Percentiles rank a stretch among this genome's conserved stretches.
Evolutionary conservation across 2,888 invertebrate genomes (phyloP).

Genomic region (Drosophila ochracea): DNA sequence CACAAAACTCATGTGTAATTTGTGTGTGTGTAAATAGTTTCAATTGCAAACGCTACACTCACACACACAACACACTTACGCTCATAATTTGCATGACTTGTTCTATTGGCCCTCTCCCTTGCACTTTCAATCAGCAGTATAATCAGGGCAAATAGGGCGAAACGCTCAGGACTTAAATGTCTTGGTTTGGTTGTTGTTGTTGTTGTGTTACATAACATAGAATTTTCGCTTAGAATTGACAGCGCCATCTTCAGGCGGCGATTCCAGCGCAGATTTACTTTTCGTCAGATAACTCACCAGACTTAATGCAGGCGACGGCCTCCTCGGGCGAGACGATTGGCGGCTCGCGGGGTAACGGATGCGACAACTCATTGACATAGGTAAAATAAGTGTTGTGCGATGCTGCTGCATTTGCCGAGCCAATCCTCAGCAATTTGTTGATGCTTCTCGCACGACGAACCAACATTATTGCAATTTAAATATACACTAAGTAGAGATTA

Average conservation of each 20-base stretch:
- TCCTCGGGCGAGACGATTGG: conserved; percentile 90
- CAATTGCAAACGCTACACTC: conserved; percentile 25
- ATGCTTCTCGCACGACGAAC: conserved; percentile 44
- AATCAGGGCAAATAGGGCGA: conserved; percentile 5
- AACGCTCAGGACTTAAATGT: not conserved
- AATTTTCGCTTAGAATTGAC: conserved; percentile 16
- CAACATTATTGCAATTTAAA: conserved; percentile 50
- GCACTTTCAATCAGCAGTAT: conserved; percentile 34
- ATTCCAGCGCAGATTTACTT: not conserved
- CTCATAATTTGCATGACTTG: conserved; percentile 46
- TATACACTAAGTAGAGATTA: not conserved
- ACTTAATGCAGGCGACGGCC: conserved; percentile 92
- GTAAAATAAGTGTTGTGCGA: conserved; percentile 88
- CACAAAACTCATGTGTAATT: not conserved
- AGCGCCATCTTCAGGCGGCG: not conserved
- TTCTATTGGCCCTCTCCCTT: conserved; percentile 10
- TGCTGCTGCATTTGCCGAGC: conserved; percentile 52
- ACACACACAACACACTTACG: conserved; percentile 3
- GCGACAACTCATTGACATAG: conserved; percentile 92
- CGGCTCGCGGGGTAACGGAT: conserved; percentile 91
- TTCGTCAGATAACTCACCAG: conserved; percentile 87
- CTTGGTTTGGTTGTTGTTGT: not conserved
- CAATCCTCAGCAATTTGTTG: conserved; percentile 47
- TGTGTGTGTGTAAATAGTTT: conserved; percentile 44
- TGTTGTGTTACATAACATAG: conserved; percentile 62